phyloP scores from a whole-genome alignment of 1,140 invertebrate genomes.

The Dinothrombium tinctorium region DNA sequence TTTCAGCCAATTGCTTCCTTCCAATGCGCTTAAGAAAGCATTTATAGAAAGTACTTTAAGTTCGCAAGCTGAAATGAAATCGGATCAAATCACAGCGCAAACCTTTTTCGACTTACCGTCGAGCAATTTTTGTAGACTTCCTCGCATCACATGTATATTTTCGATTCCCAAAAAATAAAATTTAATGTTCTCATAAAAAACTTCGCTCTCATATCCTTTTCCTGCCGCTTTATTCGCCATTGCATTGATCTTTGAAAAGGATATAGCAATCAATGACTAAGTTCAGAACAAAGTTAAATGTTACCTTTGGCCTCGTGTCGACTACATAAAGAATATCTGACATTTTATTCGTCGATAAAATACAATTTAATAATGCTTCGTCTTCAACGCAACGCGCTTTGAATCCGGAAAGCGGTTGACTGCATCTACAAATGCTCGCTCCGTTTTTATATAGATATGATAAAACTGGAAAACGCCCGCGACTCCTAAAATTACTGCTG shows the following conservation, averaged over 20 bases:
- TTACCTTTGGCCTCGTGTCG: slow-evolving; percentile 81
- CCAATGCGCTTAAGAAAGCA: slow-evolving; percentile 69
- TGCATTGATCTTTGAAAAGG: slow-evolving; percentile 62
- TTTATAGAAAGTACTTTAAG: slow-evolving; percentile 73
- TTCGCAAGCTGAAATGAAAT: slow-evolving; percentile 46
- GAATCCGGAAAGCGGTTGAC: slow-evolving; percentile 89
- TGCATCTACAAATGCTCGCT: slow-evolving; percentile 79
- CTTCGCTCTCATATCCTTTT: slow-evolving; percentile 97
- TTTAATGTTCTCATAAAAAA: slow-evolving; percentile 95
- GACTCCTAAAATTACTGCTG: slow-evolving; percentile 81
- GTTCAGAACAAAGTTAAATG: neutral
- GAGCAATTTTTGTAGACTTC: slow-evolving; percentile 70
- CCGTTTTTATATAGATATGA: slow-evolving; percentile 80
- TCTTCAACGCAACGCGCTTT: slow-evolving; percentile 90
- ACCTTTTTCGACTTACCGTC: slow-evolving; percentile 75
- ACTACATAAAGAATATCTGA: slow-evolving; percentile 85
- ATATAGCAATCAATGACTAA: slow-evolving; percentile 4
- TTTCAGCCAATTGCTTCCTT: slow-evolving; percentile 82
- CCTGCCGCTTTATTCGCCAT: slow-evolving; percentile 96
- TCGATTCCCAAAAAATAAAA: slow-evolving; percentile 97
- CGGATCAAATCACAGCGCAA: neutral
- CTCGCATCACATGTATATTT: slow-evolving; percentile 97
- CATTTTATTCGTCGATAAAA: slow-evolving; percentile 72
- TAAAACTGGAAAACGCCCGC: slow-evolving; percentile 76
- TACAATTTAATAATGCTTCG: slow-evolving; percentile 80